phyloP scores from a whole-genome alignment of 2,797 vertebrate species.

The Onychomys torridus region DNA sequence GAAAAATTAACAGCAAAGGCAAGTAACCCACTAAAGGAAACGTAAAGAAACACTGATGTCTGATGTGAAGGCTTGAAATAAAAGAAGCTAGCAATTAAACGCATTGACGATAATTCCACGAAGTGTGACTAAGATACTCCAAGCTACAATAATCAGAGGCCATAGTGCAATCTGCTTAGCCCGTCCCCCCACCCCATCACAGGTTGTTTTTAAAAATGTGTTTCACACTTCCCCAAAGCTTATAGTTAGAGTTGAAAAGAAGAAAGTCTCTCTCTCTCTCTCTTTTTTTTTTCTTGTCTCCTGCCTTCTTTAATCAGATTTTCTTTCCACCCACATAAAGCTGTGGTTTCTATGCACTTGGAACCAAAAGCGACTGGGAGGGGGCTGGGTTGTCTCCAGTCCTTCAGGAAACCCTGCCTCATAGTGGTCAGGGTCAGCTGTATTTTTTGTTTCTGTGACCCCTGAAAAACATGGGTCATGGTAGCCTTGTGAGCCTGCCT shows the following conservation, averaged over 20 bases:
- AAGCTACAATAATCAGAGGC: conserved; percentile 54
- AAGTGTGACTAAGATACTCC: conserved; percentile 63
- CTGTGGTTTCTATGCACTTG: neutral
- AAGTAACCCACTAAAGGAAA: conserved; percentile 30
- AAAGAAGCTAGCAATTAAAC: conserved; percentile 73
- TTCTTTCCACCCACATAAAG: neutral
- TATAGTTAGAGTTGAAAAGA: conserved; percentile 10
- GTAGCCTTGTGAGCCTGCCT: neutral
- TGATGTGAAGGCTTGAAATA: conserved; percentile 55
- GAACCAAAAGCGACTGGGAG: neutral
- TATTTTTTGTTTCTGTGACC: neutral
- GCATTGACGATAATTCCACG: conserved; percentile 58
- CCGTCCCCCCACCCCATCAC: neutral
- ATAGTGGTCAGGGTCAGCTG: no score
- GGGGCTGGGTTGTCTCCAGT: neutral
- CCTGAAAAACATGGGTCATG: neutral
- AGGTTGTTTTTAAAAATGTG: conserved; percentile 27
- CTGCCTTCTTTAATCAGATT: neutral
- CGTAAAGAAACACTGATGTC: conserved; percentile 20
- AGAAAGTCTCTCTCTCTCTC: neutral
- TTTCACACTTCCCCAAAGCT: conserved; percentile 17
- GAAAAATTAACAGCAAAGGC: conserved; percentile 61
- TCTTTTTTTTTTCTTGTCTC: neutral
- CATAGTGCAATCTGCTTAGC: conserved; percentile 12
- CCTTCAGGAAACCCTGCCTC: neutral